Conservation (phyloP, 2,113 vertebrate species). For the Ptilonorhynchus violaceus region DNA sequence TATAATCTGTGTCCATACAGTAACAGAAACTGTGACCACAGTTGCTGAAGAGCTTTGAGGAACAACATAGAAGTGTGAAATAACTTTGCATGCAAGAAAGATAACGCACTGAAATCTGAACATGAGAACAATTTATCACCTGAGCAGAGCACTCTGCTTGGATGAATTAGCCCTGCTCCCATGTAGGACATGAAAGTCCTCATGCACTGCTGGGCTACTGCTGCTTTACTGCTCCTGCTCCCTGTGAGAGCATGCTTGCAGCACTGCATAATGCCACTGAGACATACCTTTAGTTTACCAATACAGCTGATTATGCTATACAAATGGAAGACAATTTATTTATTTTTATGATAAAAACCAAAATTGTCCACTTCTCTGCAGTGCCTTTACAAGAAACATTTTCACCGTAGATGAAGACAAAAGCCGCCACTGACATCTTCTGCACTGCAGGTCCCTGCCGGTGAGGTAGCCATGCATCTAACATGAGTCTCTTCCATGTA, state of each 20-base stretch:
- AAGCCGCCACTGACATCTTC: neutral
- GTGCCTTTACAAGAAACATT: neutral
- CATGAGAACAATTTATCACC: neutral
- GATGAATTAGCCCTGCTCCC: neutral
- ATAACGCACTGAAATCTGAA: accelerated
- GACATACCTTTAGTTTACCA: neutral
- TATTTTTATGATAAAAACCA: neutral
- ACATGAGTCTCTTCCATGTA: neutral
- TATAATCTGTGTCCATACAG: neutral
- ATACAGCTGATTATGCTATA: neutral
- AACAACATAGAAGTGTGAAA: neutral
- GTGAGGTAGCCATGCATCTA: neutral
- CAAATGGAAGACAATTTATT: neutral
- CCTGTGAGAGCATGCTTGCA: neutral
- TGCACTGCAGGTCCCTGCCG: neutral
- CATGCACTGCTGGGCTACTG: neutral
- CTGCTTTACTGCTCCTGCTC: neutral
- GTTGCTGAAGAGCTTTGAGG: neutral
- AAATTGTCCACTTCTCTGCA: neutral
- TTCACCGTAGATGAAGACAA: neutral
- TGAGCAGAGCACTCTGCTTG: neutral
- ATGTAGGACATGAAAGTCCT: neutral
- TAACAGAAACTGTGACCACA: neutral
- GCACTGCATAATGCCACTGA: neutral
- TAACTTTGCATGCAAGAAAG: neutral